Conservation (phyloP, 2,797 vertebrate species). For the Chaetophractus vellerosus region DNA sequence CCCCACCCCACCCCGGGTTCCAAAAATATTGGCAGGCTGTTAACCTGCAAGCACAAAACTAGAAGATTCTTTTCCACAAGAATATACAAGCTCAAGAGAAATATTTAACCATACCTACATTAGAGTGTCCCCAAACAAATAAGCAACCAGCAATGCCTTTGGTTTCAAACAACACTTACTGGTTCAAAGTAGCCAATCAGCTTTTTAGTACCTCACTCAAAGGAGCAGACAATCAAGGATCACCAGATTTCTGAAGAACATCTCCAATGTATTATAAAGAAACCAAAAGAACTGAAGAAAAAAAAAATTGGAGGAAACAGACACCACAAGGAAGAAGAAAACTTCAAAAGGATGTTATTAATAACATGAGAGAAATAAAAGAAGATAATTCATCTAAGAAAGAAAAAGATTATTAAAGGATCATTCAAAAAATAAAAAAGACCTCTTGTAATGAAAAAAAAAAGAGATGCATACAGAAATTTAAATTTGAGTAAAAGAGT, state of each 20-base stretch:
- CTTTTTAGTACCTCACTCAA: background rate
- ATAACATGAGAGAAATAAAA: background rate
- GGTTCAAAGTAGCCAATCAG: background rate
- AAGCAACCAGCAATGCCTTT: background rate
- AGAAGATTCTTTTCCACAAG: background rate
- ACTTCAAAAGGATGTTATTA: background rate
- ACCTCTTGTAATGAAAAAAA: background rate
- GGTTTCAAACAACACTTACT: background rate
- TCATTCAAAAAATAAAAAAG: background rate
- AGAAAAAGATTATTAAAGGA: background rate
- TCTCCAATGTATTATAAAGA: background rate
- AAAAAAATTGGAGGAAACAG: background rate
- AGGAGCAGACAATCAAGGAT: too few relatives aligned
- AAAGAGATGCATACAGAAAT: background rate
- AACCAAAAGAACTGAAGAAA: background rate
- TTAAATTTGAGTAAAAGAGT: background rate
- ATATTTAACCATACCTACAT: background rate
- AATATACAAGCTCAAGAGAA: background rate
- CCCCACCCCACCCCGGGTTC: background rate
- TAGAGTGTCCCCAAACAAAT: background rate
- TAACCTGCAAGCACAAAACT: background rate
- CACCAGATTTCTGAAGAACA: too few relatives aligned
- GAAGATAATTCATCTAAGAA: background rate
- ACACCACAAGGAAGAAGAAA: background rate
- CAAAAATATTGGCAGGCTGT: background rate